Percentiles rank a stretch among this genome's conserved stretches.
Conservation (phyloP, 2,888 invertebrate genomes). For the Scaptomyza tumidula region DNA sequence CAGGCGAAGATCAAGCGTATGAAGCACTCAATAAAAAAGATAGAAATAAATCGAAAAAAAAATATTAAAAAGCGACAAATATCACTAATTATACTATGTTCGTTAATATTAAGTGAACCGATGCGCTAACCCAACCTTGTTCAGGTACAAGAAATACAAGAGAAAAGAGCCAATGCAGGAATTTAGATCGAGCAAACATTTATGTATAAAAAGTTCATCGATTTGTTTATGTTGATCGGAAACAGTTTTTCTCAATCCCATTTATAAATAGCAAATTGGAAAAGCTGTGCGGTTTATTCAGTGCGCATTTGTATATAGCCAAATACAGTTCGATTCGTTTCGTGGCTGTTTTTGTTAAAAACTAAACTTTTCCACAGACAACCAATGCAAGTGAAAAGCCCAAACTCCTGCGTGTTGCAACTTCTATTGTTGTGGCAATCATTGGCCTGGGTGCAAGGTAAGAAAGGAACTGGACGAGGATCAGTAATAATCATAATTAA, state of each 20-base stretch:
- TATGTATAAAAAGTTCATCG: conserved; percentile 10
- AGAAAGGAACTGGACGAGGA: background rate
- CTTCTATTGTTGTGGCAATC: conserved; percentile 31
- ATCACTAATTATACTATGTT: background rate
- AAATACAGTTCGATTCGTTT: conserved; percentile 17
- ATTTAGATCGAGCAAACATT: background rate
- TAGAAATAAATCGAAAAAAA: background rate
- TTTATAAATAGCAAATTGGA: conserved; percentile 68
- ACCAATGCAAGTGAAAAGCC: conserved; percentile 51
- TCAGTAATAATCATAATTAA: background rate
- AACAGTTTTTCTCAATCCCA: conserved; percentile 21
- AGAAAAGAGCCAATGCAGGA: conserved; percentile 3
- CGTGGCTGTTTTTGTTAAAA: background rate
- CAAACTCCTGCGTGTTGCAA: conserved; percentile 4
- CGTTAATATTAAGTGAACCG: conserved; percentile 14
- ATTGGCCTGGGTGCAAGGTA: conserved; percentile 44
- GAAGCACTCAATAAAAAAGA: too few species aligned
- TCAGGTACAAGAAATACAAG: background rate
- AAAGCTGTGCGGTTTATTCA: conserved; percentile 49
- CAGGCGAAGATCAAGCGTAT: background rate
- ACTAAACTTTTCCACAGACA: background rate
- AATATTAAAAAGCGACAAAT: conserved; percentile 7
- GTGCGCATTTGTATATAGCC: conserved; percentile 60
- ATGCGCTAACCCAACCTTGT: background rate
- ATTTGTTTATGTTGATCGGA: conserved; percentile 54